Evolutionary conservation across 2,888 invertebrate species (phyloP).

Genomic region (Crossocerus cetratus): DNA sequence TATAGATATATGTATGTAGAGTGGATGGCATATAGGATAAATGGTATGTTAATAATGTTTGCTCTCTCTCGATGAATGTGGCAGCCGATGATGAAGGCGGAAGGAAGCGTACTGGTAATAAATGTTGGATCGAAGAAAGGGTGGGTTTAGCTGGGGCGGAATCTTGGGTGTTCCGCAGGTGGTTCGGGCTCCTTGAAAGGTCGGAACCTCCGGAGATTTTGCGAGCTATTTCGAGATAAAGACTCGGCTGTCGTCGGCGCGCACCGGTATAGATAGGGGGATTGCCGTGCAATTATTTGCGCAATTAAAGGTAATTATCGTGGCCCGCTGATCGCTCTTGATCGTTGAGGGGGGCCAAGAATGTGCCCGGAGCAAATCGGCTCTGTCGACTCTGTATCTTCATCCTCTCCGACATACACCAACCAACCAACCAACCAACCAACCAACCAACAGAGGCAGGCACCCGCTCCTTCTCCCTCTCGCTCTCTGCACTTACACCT

Average conservation of each 20-base stretch:
- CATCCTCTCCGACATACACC: conserved; percentile 4
- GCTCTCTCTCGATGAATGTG: no score
- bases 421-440: no score
- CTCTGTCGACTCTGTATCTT: conserved; percentile 22
- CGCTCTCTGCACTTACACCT: not conserved
- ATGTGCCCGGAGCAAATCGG: conserved; percentile 28
- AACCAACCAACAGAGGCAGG: no score
- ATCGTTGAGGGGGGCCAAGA: conserved; percentile 45
- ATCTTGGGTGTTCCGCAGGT: conserved; percentile 1
- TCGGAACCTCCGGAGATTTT: conserved; percentile 31
- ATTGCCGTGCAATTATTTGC: conserved; percentile 49
- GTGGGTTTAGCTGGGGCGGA: conserved; percentile 4
- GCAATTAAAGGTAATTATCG: conserved; percentile 51
- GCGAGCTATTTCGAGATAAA: conserved; percentile 44
- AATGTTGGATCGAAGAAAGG: not conserved
- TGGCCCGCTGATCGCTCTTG: conserved; percentile 38
- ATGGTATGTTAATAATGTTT: not conserved
- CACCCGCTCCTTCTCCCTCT: no score
- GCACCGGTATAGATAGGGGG: conserved; percentile 41
- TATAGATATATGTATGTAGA: no score
- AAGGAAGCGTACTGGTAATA: not conserved
- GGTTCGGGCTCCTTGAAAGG: conserved; percentile 39
- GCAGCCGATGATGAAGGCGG: no score
- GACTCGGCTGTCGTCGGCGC: conserved; percentile 43
- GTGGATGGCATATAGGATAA: not conserved